Conservation (phyloP, 2,113 vertebrate species). For the Campylomormyrus tamandua region DNA sequence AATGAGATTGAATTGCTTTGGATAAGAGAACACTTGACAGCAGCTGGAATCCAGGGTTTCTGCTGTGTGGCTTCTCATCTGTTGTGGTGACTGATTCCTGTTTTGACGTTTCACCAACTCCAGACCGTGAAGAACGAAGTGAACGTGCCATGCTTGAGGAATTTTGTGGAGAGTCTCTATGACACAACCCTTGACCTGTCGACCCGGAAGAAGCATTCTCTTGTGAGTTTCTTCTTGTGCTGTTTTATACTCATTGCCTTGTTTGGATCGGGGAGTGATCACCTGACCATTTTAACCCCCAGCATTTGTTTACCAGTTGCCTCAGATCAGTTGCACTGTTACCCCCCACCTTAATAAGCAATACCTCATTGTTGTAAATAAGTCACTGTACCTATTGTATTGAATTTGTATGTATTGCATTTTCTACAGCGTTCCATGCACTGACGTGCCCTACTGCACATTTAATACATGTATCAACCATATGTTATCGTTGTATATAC, state of each 20-base stretch:
- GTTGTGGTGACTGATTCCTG: neutral
- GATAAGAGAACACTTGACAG: neutral
- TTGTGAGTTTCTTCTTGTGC: conserved; percentile 65
- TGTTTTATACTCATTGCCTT: neutral
- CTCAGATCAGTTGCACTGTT: neutral
- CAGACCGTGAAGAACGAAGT: conserved; percentile 98
- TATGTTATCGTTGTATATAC: neutral
- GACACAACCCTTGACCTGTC: conserved; percentile 95
- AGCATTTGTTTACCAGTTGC: neutral
- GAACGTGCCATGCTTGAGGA: conserved; percentile 96
- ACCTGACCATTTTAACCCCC: neutral
- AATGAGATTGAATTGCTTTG: neutral
- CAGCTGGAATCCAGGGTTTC: neutral
- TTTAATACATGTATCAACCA: neutral
- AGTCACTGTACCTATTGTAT: neutral
- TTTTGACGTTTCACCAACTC: conserved; percentile 25
- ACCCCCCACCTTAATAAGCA: neutral
- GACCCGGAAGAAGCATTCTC: conserved; percentile 93
- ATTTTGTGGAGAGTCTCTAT: conserved; percentile 95
- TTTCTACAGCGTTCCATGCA: neutral
- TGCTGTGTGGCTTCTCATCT: neutral
- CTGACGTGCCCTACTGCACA: neutral
- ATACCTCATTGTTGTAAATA: neutral
- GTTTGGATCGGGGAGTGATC: neutral
- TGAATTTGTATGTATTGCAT: neutral